Evolutionary conservation across 2,888 invertebrate genomes (phyloP).

Genomic region (Drosophila meridiana): DNA sequence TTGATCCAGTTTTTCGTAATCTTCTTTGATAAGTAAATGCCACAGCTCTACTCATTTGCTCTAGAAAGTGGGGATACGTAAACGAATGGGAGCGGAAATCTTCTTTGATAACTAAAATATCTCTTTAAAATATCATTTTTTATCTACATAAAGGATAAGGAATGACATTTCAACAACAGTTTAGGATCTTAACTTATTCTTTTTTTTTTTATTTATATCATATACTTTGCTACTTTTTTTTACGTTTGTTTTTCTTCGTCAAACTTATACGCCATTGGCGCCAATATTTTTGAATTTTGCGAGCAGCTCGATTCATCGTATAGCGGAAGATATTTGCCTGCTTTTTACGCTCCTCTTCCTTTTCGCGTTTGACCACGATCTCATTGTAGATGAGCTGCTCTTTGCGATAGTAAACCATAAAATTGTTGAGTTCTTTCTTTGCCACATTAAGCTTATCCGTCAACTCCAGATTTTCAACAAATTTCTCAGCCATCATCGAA

Average conservation of each 20-base stretch:
- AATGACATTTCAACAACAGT: background rate
- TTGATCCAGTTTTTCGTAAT: no score
- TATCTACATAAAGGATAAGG: background rate
- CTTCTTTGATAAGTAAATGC: no score
- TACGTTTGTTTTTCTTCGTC: background rate
- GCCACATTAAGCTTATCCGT: conserved; percentile 60
- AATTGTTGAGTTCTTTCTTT: conserved; percentile 66
- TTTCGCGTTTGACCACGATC: conserved; percentile 70
- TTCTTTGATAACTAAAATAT: no score
- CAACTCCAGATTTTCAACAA: conserved; percentile 72
- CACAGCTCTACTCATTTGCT: no score
- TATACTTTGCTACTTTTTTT: background rate
- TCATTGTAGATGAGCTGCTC: conserved; percentile 76
- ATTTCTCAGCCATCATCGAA: conserved; percentile 78
- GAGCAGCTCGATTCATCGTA: conserved; percentile 39
- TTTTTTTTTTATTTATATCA: background rate
- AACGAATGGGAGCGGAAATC: no score
- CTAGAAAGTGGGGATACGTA: no score
- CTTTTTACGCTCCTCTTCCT: conserved; percentile 39
- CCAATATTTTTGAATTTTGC: conserved; percentile 46
- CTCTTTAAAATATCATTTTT: no score
- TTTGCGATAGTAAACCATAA: conserved; percentile 64
- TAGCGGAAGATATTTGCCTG: conserved; percentile 2
- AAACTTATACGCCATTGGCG: conserved; percentile 32
- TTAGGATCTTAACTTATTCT: background rate